Conservation (phyloP, 2,797 vertebrate genomes). For the Novumbra hubbsi region DNA sequence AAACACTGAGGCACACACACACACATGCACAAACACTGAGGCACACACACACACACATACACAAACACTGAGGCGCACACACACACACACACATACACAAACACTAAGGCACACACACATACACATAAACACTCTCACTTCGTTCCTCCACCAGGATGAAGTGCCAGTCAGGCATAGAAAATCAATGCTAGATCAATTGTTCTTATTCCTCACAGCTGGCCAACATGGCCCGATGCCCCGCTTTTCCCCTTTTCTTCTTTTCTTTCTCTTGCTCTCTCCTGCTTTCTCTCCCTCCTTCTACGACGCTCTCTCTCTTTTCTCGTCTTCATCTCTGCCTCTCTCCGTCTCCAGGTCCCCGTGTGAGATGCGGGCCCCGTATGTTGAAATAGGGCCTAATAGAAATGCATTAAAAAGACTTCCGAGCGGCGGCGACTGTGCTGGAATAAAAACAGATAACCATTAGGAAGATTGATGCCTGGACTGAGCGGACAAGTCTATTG, state of each 20-base stretch:
- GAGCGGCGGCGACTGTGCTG: constrained; percentile 30
- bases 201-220: constrained; percentile 47
- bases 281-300: neutral
- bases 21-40: constrained; percentile 23
- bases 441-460: constrained; percentile 54
- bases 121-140: constrained; percentile 13
- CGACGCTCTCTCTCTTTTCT: neutral
- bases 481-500: constrained; percentile 45
- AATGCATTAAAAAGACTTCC: constrained; percentile 56
- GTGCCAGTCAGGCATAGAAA: constrained; percentile 46
- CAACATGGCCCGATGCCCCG: constrained; percentile 22
- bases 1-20: constrained; percentile 13
- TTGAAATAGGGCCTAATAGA: constrained; percentile 56
- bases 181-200: constrained; percentile 57
- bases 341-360: neutral
- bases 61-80: constrained; percentile 25
- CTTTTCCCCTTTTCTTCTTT: no score
- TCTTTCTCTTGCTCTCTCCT: neutral
- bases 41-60: constrained; percentile 14
- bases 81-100: constrained; percentile 15
- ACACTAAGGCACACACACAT: constrained; percentile 10
- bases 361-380: constrained; percentile 40
- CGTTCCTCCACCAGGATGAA: constrained; percentile 31
- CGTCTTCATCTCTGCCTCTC: neutral
- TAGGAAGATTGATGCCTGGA: constrained; percentile 47